These are phyloP conservation scores for Syngnathus acus DNA, from an alignment of 2,797 vertebrate genomes.

Conservation along the genomic window DNA sequence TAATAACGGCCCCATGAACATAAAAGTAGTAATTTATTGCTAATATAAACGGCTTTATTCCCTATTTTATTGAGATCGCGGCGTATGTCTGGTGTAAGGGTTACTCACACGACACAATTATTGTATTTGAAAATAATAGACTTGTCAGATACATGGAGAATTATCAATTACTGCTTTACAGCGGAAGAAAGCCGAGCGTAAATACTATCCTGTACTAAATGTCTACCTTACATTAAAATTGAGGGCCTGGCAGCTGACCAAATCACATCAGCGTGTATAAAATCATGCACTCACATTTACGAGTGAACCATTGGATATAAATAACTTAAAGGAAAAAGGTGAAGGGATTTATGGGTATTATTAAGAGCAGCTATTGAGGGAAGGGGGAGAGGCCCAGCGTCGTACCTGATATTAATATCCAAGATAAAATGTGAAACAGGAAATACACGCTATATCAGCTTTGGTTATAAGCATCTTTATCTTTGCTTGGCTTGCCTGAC, in stretches of 20 bases:
- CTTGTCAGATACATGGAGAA: not conserved
- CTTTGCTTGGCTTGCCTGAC: slow-evolving; percentile 1
- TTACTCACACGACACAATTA: not conserved
- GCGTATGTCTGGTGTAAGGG: not conserved
- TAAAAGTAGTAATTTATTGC: not conserved
- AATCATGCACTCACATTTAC: not conserved
- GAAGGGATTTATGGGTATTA: not conserved
- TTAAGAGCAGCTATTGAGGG: not conserved
- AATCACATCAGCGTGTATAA: slow-evolving; percentile 6
- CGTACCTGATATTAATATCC: slow-evolving; percentile 1
- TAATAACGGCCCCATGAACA: not conserved
- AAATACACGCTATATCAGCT: slow-evolving; percentile 13
- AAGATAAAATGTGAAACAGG: slow-evolving; percentile 6
- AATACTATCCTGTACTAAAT: not conserved
- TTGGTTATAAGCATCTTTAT: slow-evolving; percentile 15
- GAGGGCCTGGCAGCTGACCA: slow-evolving; percentile 2
- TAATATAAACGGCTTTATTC: slow-evolving; percentile 3
- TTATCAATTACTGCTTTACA: not conserved
- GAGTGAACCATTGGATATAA: not conserved
- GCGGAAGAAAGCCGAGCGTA: not conserved
- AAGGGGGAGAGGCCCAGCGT: slow-evolving; percentile 1
- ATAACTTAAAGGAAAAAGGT: slow-evolving; percentile 4
- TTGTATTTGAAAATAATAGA: slow-evolving; percentile 1
- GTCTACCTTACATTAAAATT: slow-evolving; percentile 3
- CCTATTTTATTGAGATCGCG: not conserved